phyloP scores from a whole-genome alignment of 2,113 vertebrate species.

The Dasyornis broadbenti region DNA sequence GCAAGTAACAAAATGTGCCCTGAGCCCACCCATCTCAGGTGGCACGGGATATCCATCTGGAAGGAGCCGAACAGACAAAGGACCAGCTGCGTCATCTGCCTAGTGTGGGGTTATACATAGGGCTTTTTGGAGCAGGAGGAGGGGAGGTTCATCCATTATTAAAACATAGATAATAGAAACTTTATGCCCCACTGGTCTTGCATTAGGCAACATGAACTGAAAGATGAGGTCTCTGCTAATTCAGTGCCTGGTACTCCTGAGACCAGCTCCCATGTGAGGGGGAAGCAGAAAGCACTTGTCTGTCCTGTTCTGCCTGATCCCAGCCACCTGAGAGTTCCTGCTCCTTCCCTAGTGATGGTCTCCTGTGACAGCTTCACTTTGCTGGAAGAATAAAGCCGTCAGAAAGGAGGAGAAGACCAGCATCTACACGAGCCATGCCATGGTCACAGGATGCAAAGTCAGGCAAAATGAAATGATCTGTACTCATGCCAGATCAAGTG shows the following conservation, averaged over 20 bases:
- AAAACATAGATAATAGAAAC: constrained; percentile 61
- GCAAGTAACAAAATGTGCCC: background rate
- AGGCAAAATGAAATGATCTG: background rate
- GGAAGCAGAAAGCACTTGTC: background rate
- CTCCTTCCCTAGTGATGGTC: background rate
- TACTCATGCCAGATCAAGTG: background rate
- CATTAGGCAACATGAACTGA: constrained; percentile 59
- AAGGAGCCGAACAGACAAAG: constrained; percentile 1
- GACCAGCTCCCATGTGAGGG: background rate
- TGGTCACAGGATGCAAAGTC: background rate
- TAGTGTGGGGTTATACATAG: background rate
- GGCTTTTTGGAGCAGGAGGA: constrained; percentile 39
- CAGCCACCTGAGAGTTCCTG: background rate
- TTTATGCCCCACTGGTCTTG: constrained; percentile 63
- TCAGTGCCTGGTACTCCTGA: background rate
- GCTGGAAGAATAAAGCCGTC: background rate
- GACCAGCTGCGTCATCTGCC: constrained; percentile 24
- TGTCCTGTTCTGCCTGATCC: background rate
- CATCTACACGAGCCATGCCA: fast-evolving
- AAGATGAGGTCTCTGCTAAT: constrained; percentile 61
- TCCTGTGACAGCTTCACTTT: background rate
- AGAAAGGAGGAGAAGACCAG: background rate
- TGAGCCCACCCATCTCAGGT: background rate
- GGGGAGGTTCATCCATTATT: constrained; percentile 63
- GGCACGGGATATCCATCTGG: background rate